A percentile compares a stretch with the other conserved stretches of the same genome.
phyloP scores from a whole-genome alignment of 1,140 invertebrate genomes.

The Sarcophaga bullata region DNA sequence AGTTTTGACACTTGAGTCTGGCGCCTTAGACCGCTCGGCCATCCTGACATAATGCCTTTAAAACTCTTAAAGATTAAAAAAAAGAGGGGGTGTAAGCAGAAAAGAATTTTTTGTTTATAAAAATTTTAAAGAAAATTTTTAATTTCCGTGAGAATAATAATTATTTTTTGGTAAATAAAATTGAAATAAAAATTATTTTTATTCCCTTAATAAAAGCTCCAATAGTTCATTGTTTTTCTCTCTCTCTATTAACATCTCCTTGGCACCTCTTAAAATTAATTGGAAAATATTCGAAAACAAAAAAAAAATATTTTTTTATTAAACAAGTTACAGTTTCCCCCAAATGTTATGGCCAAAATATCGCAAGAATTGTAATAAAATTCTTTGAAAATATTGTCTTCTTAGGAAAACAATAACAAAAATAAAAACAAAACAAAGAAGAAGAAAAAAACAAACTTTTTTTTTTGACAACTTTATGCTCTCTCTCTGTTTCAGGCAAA shows the following conservation, averaged over 20 bases:
- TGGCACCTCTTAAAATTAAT: no score
- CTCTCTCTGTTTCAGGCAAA: background rate
- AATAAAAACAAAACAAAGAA: background rate
- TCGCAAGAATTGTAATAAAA: no score
- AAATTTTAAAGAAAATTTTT: background rate
- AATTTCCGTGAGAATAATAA: background rate
- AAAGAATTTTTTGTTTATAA: background rate
- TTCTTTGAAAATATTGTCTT: no score
- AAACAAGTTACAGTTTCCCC: background rate
- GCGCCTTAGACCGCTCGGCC: conserved; percentile 78
- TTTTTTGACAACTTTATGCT: background rate
- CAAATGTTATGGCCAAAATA: no score
- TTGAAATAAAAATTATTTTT: background rate
- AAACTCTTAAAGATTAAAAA: background rate
- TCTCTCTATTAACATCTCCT: no score
- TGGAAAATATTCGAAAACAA: no score
- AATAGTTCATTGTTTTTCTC: no score
- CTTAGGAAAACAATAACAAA: no score
- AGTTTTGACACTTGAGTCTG: conserved; percentile 70
- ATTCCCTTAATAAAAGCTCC: no score
- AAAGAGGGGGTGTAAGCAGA: no score
- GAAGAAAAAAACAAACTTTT: background rate
- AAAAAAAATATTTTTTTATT: no score
- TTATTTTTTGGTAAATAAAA: background rate
- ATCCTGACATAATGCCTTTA: conserved; percentile 67